Evolutionary conservation across 1,140 invertebrate genomes (phyloP).

Genomic region (Zaprionus nigranus): DNA sequence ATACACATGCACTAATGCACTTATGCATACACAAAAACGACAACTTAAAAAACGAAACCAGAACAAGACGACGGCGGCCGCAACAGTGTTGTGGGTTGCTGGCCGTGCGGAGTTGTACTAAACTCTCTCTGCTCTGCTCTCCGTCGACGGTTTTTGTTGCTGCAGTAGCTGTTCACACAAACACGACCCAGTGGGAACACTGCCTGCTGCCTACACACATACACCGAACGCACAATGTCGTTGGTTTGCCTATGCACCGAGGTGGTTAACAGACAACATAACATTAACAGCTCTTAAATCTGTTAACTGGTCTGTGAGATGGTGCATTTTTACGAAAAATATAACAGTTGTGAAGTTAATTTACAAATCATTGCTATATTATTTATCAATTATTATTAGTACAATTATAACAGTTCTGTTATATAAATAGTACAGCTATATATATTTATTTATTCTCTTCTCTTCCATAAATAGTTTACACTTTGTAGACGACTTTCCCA

Average conservation of each 20-base stretch:
- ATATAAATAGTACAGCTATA: neutral
- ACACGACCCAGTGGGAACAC: conserved; percentile 43
- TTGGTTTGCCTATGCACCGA: neutral
- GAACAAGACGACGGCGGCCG: conserved; percentile 59
- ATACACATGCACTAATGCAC: conserved; percentile 28
- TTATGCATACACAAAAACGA: conserved; percentile 58
- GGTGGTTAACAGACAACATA: neutral
- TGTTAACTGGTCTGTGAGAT: too few relatives aligned
- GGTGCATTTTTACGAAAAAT: too few relatives aligned
- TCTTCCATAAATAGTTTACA: neutral
- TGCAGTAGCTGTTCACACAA: conserved; percentile 42
- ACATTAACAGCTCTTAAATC: too few relatives aligned
- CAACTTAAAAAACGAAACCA: conserved; percentile 56
- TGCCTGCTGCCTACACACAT: conserved; percentile 12
- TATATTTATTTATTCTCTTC: neutral
- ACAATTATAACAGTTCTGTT: neutral
- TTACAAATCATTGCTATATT: too few relatives aligned
- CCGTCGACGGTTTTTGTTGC: conserved; percentile 47
- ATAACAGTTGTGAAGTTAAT: too few relatives aligned
- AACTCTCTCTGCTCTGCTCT: conserved; percentile 45
- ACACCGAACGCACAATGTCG: neutral
- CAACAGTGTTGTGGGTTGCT: conserved; percentile 56
- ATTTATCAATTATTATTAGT: too few relatives aligned
- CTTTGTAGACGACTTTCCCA: neutral
- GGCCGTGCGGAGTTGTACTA: conserved; percentile 67